Evolutionary conservation across 2,797 vertebrate genomes (phyloP).

Genomic region (Neosilurus hyrtlii): DNA sequence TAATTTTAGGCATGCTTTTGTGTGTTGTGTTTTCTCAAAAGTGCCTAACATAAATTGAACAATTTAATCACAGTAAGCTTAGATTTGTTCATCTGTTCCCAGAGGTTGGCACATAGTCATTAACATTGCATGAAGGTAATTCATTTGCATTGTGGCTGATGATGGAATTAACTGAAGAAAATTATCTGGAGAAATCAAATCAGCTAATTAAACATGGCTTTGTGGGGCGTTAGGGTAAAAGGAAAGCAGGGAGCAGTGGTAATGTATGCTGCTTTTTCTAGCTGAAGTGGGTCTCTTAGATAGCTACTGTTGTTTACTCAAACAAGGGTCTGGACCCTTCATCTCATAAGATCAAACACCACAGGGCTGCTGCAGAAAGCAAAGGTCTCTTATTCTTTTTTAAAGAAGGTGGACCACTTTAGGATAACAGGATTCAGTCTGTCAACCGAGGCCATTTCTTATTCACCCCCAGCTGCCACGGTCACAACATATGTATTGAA

Average conservation of each 20-base stretch:
- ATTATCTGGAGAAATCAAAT: slow-evolving; percentile 58
- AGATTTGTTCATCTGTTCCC: slow-evolving; percentile 22
- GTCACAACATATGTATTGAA: slow-evolving; percentile 27
- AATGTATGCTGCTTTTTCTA: slow-evolving; percentile 53
- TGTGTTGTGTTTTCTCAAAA: neutral
- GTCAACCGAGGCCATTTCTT: slow-evolving; percentile 13
- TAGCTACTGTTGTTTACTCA: slow-evolving; percentile 50
- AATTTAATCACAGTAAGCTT: neutral
- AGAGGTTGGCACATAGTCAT: slow-evolving; percentile 27
- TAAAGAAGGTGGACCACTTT: slow-evolving; percentile 30
- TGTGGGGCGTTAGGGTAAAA: slow-evolving; percentile 30
- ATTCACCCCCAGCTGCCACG: neutral
- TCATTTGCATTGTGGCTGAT: slow-evolving; percentile 55
- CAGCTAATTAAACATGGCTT: slow-evolving; percentile 50
- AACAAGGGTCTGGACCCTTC: slow-evolving; percentile 53
- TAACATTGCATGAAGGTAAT: slow-evolving; percentile 55
- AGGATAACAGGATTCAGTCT: slow-evolving; percentile 34
- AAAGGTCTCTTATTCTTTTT: slow-evolving; percentile 39
- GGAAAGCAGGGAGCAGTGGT: slow-evolving; percentile 41
- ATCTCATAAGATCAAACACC: slow-evolving; percentile 59
- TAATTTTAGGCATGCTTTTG: neutral
- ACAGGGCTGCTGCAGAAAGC: slow-evolving; percentile 42
- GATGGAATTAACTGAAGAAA: slow-evolving; percentile 53
- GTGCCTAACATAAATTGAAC: neutral
- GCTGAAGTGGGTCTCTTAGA: slow-evolving; percentile 48